phyloP scores from a whole-genome alignment of 2,113 vertebrate species.

The Triplophysa rosa region DNA sequence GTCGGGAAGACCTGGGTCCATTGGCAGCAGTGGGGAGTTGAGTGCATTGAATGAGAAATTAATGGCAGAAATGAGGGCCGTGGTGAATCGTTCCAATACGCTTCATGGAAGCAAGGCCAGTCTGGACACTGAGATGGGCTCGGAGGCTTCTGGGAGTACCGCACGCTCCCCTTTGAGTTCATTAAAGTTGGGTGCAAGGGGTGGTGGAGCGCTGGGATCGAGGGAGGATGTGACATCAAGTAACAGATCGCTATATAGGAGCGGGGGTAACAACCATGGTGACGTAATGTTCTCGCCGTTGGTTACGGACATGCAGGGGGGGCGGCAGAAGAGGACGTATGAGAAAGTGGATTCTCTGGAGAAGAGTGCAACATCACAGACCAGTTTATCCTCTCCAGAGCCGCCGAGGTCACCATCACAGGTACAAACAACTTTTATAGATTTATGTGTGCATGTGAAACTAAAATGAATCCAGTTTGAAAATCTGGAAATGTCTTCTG shows the following conservation, averaged over 20 bases:
- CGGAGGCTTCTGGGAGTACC: conserved; percentile 56
- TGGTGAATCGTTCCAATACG: conserved; percentile 71
- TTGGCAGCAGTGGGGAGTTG: conserved; percentile 77
- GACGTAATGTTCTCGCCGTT: conserved; percentile 47
- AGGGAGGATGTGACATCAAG: conserved; percentile 69
- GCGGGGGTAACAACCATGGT: conserved; percentile 51
- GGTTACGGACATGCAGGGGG: conserved; percentile 61
- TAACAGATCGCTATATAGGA: conserved; percentile 71
- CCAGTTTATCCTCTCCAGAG: conserved; percentile 66
- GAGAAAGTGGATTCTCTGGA: conserved; percentile 80
- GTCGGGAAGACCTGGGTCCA: conserved; percentile 70
- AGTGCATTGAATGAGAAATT: conserved; percentile 76
- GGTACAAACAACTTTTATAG: conserved; percentile 61
- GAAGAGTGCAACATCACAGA: conserved; percentile 71
- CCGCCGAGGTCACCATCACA: conserved; percentile 63
- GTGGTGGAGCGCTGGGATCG: conserved; percentile 56
- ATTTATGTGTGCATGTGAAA: not conserved
- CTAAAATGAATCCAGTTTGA: not conserved
- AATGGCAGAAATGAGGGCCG: conserved; percentile 78
- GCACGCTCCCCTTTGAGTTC: conserved; percentile 70
- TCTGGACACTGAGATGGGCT: conserved; percentile 67
- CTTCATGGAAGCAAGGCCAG: conserved; percentile 74
- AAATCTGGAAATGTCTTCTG: not conserved
- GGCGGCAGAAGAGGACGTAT: conserved; percentile 78
- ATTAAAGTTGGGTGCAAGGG: conserved; percentile 63